Percentiles rank a stretch among this genome's conserved stretches.
phyloP scores from a whole-genome alignment of 2,888 invertebrate genomes.

The Aphelenchoides bicaudatus region DNA sequence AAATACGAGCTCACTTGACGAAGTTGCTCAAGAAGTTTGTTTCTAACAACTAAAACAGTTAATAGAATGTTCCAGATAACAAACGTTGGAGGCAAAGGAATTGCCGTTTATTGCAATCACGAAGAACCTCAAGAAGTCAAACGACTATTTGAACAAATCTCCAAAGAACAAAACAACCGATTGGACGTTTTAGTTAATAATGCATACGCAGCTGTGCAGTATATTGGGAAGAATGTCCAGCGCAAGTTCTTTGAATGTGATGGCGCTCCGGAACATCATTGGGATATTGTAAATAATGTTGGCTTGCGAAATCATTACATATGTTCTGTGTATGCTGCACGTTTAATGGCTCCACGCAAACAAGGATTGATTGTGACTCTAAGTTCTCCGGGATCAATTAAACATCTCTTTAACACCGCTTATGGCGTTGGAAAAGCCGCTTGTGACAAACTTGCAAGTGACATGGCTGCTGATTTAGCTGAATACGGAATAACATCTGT shows the following conservation, averaged over 20 bases:
- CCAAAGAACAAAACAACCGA: conserved; percentile 43
- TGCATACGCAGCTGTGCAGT: conserved; percentile 16
- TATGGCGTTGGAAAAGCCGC: conserved; percentile 62
- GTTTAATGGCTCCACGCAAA: conserved; percentile 60
- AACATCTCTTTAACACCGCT: conserved; percentile 60
- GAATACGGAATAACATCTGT: conserved; percentile 37
- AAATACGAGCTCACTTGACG: conserved; percentile 12
- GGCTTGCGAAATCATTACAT: conserved; percentile 62
- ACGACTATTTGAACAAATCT: conserved; percentile 60
- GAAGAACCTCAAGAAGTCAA: conserved; percentile 60
- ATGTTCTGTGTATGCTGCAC: conserved; percentile 60
- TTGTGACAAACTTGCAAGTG: conserved; percentile 60
- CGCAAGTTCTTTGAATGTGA: conserved; percentile 30
- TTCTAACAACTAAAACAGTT: too few species aligned
- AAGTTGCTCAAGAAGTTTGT: conserved; percentile 19
- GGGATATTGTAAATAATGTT: conserved; percentile 59
- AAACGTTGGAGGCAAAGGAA: conserved; percentile 61
- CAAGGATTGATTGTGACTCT: conserved; percentile 61
- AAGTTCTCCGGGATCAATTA: conserved; percentile 61
- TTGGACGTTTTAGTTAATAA: conserved; percentile 57
- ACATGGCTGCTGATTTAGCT: conserved; percentile 60
- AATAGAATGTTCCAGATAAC: conserved; percentile 42
- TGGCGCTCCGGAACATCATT: conserved; percentile 18
- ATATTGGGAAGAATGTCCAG: conserved; percentile 20
- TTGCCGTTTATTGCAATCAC: conserved; percentile 63